Percentiles rank a stretch among this genome's conserved stretches.
phyloP scores from a whole-genome alignment of 1,140 invertebrate genomes.

The Aphis craccivora region DNA sequence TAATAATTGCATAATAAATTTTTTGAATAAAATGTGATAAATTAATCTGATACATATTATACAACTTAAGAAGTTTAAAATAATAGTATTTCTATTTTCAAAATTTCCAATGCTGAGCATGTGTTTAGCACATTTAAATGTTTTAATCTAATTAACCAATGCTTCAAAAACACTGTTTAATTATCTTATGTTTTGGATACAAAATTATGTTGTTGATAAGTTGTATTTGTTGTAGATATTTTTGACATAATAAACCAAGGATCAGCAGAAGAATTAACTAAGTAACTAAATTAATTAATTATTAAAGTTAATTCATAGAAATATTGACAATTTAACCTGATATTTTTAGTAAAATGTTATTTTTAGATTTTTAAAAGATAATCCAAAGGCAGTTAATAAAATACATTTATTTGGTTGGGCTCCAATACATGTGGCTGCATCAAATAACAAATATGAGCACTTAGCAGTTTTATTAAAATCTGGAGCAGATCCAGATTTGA shows the following conservation, averaged over 20 bases:
- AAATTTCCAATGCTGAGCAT: background rate
- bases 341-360: background rate
- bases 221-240: slow-evolving; percentile 28
- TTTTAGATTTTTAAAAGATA: slow-evolving; percentile 38
- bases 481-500: slow-evolving; percentile 81
- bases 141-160: background rate
- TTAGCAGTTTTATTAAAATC: slow-evolving; percentile 74
- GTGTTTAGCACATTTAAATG: too few species aligned
- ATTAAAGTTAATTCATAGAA: background rate
- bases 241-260: slow-evolving; percentile 11
- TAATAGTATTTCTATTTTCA: background rate
- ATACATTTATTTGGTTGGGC: slow-evolving; percentile 85
- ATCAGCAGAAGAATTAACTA: background rate
- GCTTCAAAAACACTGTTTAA: background rate
- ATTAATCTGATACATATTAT: background rate
- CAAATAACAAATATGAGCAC: slow-evolving; percentile 74
- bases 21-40: background rate
- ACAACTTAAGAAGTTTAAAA: background rate
- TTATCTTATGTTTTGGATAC: background rate
- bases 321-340: background rate
- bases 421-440: slow-evolving; percentile 81
- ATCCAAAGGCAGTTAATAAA: slow-evolving; percentile 68
- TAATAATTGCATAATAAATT: background rate
- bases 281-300: background rate
- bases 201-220: background rate